phyloP scores from a whole-genome alignment of 2,888 invertebrate genomes.

The Mantis religiosa region DNA sequence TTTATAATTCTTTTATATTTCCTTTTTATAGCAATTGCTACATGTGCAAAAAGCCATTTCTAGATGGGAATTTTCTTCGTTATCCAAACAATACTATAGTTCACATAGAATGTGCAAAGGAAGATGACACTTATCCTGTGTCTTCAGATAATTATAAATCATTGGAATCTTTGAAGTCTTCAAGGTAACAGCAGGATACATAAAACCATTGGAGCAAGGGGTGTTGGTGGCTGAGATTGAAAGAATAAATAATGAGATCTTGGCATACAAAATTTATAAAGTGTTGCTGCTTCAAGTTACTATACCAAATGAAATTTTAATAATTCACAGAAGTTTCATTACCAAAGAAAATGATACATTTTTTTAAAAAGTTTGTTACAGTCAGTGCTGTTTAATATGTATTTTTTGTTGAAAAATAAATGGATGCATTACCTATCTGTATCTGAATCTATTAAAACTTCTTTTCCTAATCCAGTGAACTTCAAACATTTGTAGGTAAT shows the following conservation, averaged over 20 bases:
- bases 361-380: background rate
- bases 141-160: constrained; percentile 30
- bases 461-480: too few species aligned
- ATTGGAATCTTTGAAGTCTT: background rate
- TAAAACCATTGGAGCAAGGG: background rate
- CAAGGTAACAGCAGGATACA: background rate
- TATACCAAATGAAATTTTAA: background rate
- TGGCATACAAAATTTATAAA: background rate
- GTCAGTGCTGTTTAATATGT: background rate
- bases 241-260: background rate
- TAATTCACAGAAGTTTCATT: background rate
- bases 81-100: constrained; percentile 46
- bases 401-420: constrained; percentile 1
- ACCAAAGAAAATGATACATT: background rate
- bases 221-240: background rate
- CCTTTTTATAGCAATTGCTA: constrained; percentile 42
- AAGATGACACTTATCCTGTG: constrained; percentile 34
- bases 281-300: background rate
- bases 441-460: background rate
- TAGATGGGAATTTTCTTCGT: constrained; percentile 43
- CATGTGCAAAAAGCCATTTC: constrained; percentile 44
- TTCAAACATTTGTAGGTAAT: too few species aligned
- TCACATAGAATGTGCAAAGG: constrained; percentile 41
- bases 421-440: background rate
- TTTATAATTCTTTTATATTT: background rate